Conservation (phyloP, 2,888 invertebrate genomes). For the Clostera curtula region DNA sequence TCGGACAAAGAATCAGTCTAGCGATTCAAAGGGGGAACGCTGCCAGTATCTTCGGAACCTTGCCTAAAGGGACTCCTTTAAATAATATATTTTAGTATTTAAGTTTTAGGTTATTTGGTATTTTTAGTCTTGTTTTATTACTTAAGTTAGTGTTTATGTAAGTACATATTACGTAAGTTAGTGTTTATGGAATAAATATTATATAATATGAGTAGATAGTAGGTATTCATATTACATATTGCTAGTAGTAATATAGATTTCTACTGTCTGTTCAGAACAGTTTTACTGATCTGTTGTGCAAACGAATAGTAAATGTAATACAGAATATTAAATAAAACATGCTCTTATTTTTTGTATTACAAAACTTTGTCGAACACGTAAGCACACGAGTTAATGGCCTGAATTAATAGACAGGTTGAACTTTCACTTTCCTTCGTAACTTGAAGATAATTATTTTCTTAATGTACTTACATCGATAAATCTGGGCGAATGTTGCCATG, state of each 20-base stretch:
- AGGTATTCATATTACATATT: conserved; percentile 6
- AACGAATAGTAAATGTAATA: conserved; percentile 5
- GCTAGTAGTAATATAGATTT: conserved; percentile 3
- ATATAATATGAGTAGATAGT: no score
- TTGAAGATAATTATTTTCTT: conserved; percentile 19
- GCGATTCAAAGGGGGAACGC: no score
- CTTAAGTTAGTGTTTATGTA: no score
- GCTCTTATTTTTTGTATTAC: conserved; percentile 2
- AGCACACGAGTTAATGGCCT: conserved; percentile 12
- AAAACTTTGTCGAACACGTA: conserved; percentile 5
- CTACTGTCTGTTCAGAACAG: conserved; percentile 3
- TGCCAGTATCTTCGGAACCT: no score
- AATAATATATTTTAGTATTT: no score
- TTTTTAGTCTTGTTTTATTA: no score
- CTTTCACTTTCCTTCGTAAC: conserved; percentile 22
- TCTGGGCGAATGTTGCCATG: conserved; percentile 11
- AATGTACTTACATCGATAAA: conserved; percentile 14
- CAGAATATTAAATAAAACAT: conserved; percentile 9
- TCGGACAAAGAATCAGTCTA: no score
- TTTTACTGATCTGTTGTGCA: conserved; percentile 5
- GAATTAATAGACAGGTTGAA: conserved; percentile 9
- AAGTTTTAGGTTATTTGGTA: no score
- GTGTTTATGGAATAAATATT: no score
- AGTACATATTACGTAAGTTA: no score
- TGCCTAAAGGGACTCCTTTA: no score